phyloP scores from a whole-genome alignment of 2,888 invertebrate genomes.

The Lagria hirta region DNA sequence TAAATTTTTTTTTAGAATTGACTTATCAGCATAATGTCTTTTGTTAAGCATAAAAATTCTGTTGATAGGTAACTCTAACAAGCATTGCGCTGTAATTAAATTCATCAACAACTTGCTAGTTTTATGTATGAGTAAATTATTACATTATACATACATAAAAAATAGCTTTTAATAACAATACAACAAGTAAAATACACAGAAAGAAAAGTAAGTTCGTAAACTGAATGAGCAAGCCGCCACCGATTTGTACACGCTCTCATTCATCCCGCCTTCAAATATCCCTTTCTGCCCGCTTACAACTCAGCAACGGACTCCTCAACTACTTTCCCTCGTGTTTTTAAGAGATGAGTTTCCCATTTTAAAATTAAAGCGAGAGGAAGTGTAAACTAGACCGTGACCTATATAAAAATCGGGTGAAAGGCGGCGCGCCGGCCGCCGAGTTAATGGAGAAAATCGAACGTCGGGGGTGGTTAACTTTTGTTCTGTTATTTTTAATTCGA shows the following conservation, averaged over 20 bases:
- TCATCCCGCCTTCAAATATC: conserved; percentile 31
- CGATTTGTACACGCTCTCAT: conserved; percentile 35
- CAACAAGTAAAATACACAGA: too few relatives aligned
- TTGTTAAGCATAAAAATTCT: too few relatives aligned
- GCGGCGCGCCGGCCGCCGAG: conserved; percentile 2
- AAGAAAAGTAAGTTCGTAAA: conserved; percentile 41
- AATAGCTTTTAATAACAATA: too few relatives aligned
- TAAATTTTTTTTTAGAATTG: too few relatives aligned
- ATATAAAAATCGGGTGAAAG: too few relatives aligned
- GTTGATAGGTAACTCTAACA: too few relatives aligned
- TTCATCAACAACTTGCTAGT: too few relatives aligned
- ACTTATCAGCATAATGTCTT: too few relatives aligned
- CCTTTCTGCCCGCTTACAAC: conserved; percentile 33
- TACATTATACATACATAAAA: too few relatives aligned
- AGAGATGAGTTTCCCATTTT: conserved; percentile 53
- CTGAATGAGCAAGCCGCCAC: conserved; percentile 41
- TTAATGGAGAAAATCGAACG: conserved; percentile 21
- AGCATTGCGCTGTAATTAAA: too few relatives aligned
- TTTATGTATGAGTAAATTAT: too few relatives aligned
- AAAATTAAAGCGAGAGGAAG: conserved; percentile 51
- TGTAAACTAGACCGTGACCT: conserved; percentile 54
- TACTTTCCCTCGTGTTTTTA: conserved; percentile 48
- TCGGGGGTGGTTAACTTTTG: conserved; percentile 4
- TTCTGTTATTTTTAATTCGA: too few relatives aligned
- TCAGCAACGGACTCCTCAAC: conserved; percentile 34